Evolutionary conservation across 2,113 vertebrate species (phyloP).

Genomic region (Lophura nycthemera): DNA sequence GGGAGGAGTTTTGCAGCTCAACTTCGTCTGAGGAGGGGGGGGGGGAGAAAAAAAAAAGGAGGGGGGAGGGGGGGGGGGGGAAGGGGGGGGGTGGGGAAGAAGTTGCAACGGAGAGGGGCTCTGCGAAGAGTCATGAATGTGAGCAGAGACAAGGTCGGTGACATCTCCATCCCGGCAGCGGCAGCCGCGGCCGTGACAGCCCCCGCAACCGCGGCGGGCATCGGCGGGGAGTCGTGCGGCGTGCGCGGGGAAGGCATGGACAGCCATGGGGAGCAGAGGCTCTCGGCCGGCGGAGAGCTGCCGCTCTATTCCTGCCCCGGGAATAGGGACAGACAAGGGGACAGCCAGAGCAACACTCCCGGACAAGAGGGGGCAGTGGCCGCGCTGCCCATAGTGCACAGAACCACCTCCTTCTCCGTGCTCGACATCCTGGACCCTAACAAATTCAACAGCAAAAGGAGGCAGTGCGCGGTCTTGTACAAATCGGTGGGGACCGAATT

Average conservation of each 20-base stretch:
- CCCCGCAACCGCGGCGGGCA: constrained; percentile 51
- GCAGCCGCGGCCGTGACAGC: constrained; percentile 49
- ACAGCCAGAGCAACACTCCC: constrained; percentile 81
- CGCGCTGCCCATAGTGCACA: constrained; percentile 77
- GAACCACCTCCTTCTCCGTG: constrained; percentile 96
- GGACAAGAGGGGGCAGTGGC: constrained; percentile 80
- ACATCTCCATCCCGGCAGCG: constrained; percentile 77
- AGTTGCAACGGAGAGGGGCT: background rate
- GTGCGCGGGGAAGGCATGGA: constrained; percentile 78
- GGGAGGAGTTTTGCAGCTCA: constrained; percentile 60
- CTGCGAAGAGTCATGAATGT: constrained; percentile 78
- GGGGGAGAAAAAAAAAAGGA: no score
- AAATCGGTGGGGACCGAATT: constrained; percentile 71
- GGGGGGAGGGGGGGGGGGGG: background rate
- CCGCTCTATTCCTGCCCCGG: constrained; percentile 78
- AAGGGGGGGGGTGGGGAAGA: background rate
- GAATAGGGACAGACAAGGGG: constrained; percentile 80
- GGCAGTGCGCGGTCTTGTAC: constrained; percentile 73
- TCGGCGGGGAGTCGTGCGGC: constrained; percentile 71
- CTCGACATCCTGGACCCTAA: constrained; percentile 97
- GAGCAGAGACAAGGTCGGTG: constrained; percentile 81
- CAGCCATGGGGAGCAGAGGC: constrained; percentile 77
- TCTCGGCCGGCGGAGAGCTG: constrained; percentile 68
- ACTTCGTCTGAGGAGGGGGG: constrained; percentile 30
- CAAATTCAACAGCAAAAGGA: constrained; percentile 91